Evolutionary conservation across 2,888 invertebrate genomes (phyloP).

Genomic region (Boloria euphrosyne): DNA sequence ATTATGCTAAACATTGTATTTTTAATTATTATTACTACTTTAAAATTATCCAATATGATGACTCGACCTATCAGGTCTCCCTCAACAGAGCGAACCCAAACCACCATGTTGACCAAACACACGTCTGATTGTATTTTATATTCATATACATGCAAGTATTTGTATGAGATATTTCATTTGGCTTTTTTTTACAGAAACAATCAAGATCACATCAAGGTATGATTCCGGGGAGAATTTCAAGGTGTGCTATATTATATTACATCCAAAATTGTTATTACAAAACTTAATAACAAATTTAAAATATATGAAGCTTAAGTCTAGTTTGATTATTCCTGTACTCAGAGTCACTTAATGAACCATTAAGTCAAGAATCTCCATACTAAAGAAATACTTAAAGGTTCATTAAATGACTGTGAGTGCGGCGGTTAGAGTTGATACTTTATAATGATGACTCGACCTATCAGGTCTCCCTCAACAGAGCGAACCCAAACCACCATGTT

Average conservation of each 20-base stretch:
- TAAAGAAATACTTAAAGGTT: too few species aligned
- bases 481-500: slow-evolving; percentile 67
- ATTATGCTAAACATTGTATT: too few species aligned
- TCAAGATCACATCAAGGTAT: not conserved
- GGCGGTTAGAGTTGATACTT: not conserved
- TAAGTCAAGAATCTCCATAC: too few species aligned
- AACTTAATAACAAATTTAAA: too few species aligned
- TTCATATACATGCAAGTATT: too few species aligned
- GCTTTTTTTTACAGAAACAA: not conserved
- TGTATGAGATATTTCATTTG: not conserved
- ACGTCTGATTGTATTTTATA: slow-evolving; percentile 38
- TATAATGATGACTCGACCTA: slow-evolving; percentile 66
- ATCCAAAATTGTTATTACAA: too few species aligned
- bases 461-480: slow-evolving; percentile 80
- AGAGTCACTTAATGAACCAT: too few species aligned
- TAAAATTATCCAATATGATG: slow-evolving; percentile 54
- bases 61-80: slow-evolving; percentile 75
- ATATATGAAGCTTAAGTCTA: not conserved
- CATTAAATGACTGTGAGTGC: too few species aligned
- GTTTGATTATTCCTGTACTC: too few species aligned
- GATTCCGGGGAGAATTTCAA: not conserved
- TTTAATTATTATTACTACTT: not conserved
- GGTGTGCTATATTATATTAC: too few species aligned
- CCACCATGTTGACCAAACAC: slow-evolving; percentile 55
- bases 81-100: slow-evolving; percentile 77